Percentiles rank a stretch among this genome's conserved stretches.
Conservation (phyloP, 2,888 invertebrate genomes). For the Tholera decimalis region DNA sequence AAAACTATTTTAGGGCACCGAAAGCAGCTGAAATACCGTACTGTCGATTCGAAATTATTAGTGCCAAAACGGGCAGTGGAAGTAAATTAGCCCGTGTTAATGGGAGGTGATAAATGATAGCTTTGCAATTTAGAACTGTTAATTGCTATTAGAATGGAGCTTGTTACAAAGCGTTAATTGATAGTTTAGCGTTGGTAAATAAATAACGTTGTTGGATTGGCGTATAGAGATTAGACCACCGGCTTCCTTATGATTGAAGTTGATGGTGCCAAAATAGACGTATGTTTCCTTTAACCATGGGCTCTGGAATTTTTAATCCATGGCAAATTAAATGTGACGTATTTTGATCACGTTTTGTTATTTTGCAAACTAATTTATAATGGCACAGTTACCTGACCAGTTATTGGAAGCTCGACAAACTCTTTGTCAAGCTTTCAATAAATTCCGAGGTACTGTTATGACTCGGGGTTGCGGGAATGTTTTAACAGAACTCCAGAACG, state of each 20-base stretch:
- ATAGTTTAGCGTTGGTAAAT: slow-evolving; percentile 15
- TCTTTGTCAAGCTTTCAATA: neutral
- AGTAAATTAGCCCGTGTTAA: slow-evolving; percentile 41
- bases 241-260: neutral
- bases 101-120: slow-evolving; percentile 46
- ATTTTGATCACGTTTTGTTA: neutral
- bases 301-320: neutral
- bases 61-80: slow-evolving; percentile 27
- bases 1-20: slow-evolving; percentile 6
- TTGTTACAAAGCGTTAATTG: slow-evolving; percentile 34
- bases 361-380: neutral
- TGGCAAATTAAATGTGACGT: neutral
- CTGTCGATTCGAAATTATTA: slow-evolving; percentile 37
- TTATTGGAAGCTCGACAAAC: too few species aligned
- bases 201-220: slow-evolving; percentile 11
- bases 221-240: slow-evolving; percentile 1
- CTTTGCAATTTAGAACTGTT: slow-evolving; percentile 32
- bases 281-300: too few species aligned
- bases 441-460: neutral
- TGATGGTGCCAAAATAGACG: neutral
- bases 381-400: neutral
- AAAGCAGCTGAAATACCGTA: slow-evolving; percentile 35
- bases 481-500: too few species aligned
- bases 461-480: too few species aligned
- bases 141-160: slow-evolving; percentile 42